Evolutionary conservation across 2,797 vertebrate genomes (phyloP).

Genomic region (Argyrosomus regius): DNA sequence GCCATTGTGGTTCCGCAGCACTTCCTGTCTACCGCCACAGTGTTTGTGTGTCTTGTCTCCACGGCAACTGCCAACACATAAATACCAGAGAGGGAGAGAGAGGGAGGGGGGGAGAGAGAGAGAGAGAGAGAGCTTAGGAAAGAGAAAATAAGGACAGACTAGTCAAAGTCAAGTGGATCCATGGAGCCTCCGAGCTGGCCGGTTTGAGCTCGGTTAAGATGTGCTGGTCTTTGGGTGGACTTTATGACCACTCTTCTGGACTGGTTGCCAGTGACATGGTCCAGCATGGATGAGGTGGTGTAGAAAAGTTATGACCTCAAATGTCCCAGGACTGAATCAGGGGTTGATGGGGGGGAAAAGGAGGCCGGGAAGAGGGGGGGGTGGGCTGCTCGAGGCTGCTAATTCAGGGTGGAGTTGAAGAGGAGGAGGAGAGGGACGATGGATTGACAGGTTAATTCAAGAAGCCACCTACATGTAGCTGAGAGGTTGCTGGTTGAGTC

Average conservation of each 20-base stretch:
- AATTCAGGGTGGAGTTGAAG: conserved; percentile 55
- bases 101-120: conserved; percentile 17
- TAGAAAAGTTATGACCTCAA: conserved; percentile 67
- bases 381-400: conserved; percentile 2
- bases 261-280: conserved; percentile 48
- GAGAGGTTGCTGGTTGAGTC: conserved; percentile 31
- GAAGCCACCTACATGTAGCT: conserved; percentile 31
- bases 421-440: conserved; percentile 48
- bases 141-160: conserved; percentile 71
- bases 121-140: conserved; percentile 27
- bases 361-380: conserved; percentile 13
- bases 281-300: conserved; percentile 56
- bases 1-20: conserved; percentile 89
- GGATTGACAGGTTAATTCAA: conserved; percentile 41
- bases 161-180: conserved; percentile 78
- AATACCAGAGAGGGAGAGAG: conserved; percentile 80
- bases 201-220: conserved; percentile 37
- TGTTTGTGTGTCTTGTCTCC: conserved; percentile 89
- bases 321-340: conserved; percentile 52
- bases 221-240: conserved; percentile 51
- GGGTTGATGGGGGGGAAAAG: conserved; percentile 19
- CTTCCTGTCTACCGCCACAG: conserved; percentile 89
- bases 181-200: conserved; percentile 61
- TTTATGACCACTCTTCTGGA: conserved; percentile 60
- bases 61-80: conserved; percentile 86